Percentiles rank a stretch among this genome's conserved stretches.
Evolutionary conservation across 2,113 vertebrate species (phyloP).

Genomic region (Melospiza melodia): DNA sequence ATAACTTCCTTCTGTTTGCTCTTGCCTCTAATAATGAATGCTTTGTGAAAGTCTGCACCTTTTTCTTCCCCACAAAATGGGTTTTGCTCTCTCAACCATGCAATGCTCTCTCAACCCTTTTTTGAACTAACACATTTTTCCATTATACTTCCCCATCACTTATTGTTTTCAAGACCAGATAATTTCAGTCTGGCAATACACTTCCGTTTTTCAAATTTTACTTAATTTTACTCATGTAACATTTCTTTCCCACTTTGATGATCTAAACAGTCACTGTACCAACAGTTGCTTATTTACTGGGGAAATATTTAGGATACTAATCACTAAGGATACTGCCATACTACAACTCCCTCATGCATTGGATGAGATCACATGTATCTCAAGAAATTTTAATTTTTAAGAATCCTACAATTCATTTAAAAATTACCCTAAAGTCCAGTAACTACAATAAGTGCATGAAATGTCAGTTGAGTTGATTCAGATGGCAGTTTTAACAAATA

Average conservation of each 20-base stretch:
- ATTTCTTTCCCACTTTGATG: background rate
- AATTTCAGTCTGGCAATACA: background rate
- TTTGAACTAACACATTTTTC: background rate
- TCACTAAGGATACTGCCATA: background rate
- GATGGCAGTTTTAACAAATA: constrained; percentile 5
- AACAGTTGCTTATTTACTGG: background rate
- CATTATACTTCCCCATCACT: background rate
- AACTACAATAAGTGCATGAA: background rate
- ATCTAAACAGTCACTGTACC: background rate
- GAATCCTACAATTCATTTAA: constrained; percentile 21
- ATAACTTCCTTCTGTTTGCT: background rate
- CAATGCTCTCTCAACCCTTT: background rate
- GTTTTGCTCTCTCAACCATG: background rate
- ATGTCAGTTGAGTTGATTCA: constrained; percentile 47
- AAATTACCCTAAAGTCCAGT: constrained; percentile 3
- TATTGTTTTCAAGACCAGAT: background rate
- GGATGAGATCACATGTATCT: background rate
- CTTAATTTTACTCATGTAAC: background rate
- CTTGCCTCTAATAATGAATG: background rate
- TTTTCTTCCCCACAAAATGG: background rate
- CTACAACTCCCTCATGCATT: background rate
- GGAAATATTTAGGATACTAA: background rate
- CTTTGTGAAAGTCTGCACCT: background rate
- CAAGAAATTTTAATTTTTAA: constrained; percentile 51
- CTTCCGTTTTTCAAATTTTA: background rate